Conservation (phyloP, 2,888 invertebrate genomes). For the Noctua janthe region DNA sequence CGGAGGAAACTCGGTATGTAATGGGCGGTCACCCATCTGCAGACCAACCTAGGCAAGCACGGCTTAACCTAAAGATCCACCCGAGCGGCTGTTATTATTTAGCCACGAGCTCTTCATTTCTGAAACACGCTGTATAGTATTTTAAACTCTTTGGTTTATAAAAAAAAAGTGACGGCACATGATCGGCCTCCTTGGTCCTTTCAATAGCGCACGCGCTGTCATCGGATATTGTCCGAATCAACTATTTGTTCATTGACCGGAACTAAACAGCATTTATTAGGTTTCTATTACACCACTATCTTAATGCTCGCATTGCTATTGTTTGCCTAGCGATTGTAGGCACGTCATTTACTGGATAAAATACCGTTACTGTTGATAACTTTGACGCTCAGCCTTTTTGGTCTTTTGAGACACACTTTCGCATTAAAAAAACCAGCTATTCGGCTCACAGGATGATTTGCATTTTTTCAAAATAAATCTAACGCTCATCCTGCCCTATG, state of each 20-base stretch:
- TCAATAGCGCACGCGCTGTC: slow-evolving; percentile 15
- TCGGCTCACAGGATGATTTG: not conserved
- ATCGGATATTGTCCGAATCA: slow-evolving; percentile 14
- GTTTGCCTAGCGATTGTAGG: not conserved
- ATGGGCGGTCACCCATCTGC: too few relatives aligned
- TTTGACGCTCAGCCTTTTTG: not conserved
- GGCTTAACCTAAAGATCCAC: too few relatives aligned
- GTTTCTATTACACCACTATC: slow-evolving; percentile 26
- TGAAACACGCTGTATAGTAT: not conserved
- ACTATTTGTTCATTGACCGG: slow-evolving; percentile 37
- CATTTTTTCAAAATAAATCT: not conserved
- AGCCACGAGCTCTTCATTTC: not conserved
- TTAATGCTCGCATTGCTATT: slow-evolving; percentile 15
- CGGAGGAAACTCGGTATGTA: too few relatives aligned
- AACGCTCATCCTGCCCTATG: not conserved
- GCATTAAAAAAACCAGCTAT: not conserved
- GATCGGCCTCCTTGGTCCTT: slow-evolving; percentile 19
- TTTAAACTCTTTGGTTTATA: not conserved
- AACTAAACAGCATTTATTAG: slow-evolving; percentile 32
- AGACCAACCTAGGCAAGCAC: too few relatives aligned
- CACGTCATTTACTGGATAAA: not conserved
- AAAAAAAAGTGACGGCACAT: not conserved
- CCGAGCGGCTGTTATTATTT: too few relatives aligned
- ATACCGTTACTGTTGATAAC: not conserved
- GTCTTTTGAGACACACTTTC: not conserved